Conservation (phyloP, 2,113 vertebrate genomes). For the Trogon surrucura region DNA sequence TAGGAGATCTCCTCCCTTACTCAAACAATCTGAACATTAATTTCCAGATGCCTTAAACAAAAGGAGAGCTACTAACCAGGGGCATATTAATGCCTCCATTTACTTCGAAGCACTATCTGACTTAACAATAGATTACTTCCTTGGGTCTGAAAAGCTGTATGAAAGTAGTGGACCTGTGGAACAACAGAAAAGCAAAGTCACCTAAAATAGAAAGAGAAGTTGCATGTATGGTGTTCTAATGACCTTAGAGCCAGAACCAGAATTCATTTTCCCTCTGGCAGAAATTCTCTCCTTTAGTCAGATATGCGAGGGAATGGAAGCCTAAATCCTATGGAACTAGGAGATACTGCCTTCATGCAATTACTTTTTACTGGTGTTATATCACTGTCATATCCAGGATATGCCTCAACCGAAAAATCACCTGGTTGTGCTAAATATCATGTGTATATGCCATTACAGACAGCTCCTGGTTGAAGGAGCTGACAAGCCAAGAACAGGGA, state of each 20-base stretch:
- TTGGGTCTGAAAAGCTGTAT: neutral
- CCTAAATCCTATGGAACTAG: neutral
- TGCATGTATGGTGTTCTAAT: neutral
- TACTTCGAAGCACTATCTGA: neutral
- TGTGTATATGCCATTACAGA: neutral
- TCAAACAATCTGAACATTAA: neutral
- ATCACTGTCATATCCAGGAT: neutral
- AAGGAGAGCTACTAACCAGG: neutral
- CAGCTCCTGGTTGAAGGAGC: neutral
- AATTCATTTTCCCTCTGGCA: neutral
- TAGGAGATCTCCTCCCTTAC: neutral
- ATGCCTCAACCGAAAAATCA: neutral
- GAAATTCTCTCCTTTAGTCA: neutral
- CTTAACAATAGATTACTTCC: neutral
- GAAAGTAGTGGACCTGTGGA: neutral
- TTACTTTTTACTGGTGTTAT: neutral
- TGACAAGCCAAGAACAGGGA: neutral
- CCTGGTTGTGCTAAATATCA: rapidly evolving
- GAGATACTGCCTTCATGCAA: neutral
- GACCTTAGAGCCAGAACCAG: neutral
- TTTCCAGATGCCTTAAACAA: slow-evolving; percentile 1
- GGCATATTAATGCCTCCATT: neutral
- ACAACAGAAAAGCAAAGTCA: neutral
- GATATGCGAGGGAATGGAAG: neutral
- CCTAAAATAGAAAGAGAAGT: neutral